phyloP scores from a whole-genome alignment of 2,888 invertebrate genomes.

The Camponotus fellah region DNA sequence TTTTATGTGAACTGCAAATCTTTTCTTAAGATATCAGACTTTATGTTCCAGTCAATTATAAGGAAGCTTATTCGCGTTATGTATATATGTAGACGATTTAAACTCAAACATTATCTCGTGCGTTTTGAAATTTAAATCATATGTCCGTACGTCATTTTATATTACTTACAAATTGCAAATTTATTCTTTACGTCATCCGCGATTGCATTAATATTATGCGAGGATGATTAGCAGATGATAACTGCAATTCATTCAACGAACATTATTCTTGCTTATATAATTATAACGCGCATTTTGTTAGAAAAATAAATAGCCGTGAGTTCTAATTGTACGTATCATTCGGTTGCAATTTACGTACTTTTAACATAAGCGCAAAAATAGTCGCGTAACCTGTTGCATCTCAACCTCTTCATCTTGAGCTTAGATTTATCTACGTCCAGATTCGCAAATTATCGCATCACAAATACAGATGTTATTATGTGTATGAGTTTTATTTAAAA shows the following conservation, averaged over 20 bases:
- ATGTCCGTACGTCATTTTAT: too few relatives aligned
- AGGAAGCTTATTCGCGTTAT: background rate
- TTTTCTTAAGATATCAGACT: background rate
- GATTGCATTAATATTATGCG: background rate
- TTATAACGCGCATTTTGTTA: background rate
- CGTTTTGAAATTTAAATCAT: background rate
- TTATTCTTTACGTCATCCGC: background rate
- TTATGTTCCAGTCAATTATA: background rate
- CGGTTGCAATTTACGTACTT: background rate
- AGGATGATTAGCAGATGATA: background rate
- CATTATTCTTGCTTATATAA: background rate
- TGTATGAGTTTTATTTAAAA: background rate
- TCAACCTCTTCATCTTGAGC: background rate
- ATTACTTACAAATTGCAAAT: background rate
- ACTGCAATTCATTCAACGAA: background rate
- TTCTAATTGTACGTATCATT: background rate
- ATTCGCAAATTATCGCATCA: background rate
- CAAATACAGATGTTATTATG: background rate
- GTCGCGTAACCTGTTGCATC: conserved; percentile 31
- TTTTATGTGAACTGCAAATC: background rate
- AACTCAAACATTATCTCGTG: background rate
- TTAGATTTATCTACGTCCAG: background rate
- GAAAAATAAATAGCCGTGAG: background rate
- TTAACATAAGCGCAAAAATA: background rate
- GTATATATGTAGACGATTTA: too few relatives aligned